These are phyloP conservation scores for Xestia ashworthii DNA, from an alignment of 2,888 invertebrate species.

Conservation along the genomic window DNA sequence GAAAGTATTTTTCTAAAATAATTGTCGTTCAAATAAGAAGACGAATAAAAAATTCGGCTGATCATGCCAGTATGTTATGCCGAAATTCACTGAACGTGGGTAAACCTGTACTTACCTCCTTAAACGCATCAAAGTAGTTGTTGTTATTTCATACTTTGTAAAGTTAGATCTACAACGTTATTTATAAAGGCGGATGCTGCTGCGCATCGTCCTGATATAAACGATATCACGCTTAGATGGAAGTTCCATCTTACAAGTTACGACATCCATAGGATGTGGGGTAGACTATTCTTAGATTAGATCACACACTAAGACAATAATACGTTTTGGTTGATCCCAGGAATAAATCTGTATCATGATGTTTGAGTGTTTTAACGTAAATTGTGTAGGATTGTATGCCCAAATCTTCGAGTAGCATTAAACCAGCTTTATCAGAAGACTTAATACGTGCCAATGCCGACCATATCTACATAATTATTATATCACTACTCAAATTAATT, in stretches of 20 bases:
- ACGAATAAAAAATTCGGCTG: background rate
- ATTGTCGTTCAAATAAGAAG: background rate
- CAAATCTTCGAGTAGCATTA: background rate
- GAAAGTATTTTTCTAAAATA: background rate
- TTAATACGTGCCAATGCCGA: background rate
- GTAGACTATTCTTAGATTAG: conserved; percentile 49
- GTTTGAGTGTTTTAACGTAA: conserved; percentile 17
- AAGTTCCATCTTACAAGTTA: conserved; percentile 42
- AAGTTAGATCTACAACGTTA: conserved; percentile 11
- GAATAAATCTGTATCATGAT: conserved; percentile 5
- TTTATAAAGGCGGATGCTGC: conserved; percentile 34
- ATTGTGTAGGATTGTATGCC: conserved; percentile 6
- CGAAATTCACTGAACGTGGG: no score
- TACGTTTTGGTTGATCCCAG: conserved; percentile 16
- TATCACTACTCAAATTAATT: conserved; percentile 39
- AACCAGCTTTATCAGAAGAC: background rate
- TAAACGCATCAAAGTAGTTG: conserved; percentile 1
- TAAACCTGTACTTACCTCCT: background rate
- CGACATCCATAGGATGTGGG: conserved; percentile 54
- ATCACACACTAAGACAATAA: conserved; percentile 31
- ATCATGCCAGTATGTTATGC: background rate
- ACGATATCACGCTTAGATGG: conserved; percentile 27
- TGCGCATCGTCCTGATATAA: conserved; percentile 33
- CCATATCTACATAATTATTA: conserved; percentile 32
- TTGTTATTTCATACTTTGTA: conserved; percentile 1